Base-by-base conservation (phyloP, 2,797 vertebrate genomes). In the Glossophaga mutica region DNA sequence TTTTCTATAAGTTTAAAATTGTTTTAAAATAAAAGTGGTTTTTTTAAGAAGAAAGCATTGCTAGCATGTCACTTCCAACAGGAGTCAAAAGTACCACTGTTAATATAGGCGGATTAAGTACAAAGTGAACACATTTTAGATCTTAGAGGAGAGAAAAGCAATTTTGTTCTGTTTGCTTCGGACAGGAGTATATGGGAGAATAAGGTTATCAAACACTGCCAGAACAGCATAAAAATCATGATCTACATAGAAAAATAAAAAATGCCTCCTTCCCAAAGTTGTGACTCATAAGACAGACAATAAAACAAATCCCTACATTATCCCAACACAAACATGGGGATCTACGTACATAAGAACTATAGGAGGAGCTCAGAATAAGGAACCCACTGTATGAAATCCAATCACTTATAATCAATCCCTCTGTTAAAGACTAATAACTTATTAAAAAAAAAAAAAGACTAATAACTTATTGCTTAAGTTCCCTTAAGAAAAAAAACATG, bases 231-330 rank as follows among this genome's bases (percentile, higher is more conserved):
- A 90, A 95, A 91, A 94, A 71, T 90, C 84, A 93, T 24, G 9
- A 32, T 83, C 65, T 83, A 55, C 52, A 92, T 10, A 65, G 22
- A 90, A 70, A 90, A 92, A 89, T 59, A 55, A 62, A 88, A 92
- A 74, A 92, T 32, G 26, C 3, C 26, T 32, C 73, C 42, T 94
- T 87, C n/a, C 57, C 79, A 74, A 96, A 94, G 48, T 52, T 94
- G 39, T 88, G 73, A 62, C 46, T 46, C 42, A 48, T 34, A 19
- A 67, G 65, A 81, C 67, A 87, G 68, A 77, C 65, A 87, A 29
- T 24, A 67, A 76, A 92, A 88, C 18, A 90, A 82, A 97, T 81
- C 44, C 55, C 78, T 92, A 94, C 88, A 90, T 8, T 48, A 84
- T 93, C 59, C 59, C 73, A 82, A 96, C n/a, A 82, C 37, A 82